Evolutionary conservation across 2,888 invertebrate species (phyloP).

Genomic region (Pelosia muscerda): DNA sequence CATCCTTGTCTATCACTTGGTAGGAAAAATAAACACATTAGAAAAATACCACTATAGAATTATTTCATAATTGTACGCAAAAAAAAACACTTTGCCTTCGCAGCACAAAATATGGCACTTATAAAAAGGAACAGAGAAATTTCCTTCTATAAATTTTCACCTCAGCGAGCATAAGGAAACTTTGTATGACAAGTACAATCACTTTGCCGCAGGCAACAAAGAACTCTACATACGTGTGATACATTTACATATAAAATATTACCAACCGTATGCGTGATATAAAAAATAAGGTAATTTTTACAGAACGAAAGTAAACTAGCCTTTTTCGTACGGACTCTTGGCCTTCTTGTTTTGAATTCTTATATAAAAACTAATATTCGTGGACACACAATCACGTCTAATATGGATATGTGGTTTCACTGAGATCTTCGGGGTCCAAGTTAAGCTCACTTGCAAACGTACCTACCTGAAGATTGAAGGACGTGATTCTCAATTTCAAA

Average conservation of each 20-base stretch:
- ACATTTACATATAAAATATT: constrained; percentile 13
- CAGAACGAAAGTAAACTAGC: not conserved
- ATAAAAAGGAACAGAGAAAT: not conserved
- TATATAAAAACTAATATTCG: not conserved
- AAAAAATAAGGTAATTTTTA: constrained; percentile 4
- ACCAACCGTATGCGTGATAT: not conserved
- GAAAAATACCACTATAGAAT: not conserved
- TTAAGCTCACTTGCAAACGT: too few species aligned
- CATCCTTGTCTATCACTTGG: too few species aligned
- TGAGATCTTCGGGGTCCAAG: too few species aligned
- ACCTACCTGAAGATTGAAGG: too few species aligned
- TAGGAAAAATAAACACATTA: too few species aligned
- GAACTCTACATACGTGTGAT: constrained; percentile 17
- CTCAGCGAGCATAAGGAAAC: constrained; percentile 10
- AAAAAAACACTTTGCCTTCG: not conserved
- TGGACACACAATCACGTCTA: not conserved
- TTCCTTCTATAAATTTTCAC: constrained; percentile 2
- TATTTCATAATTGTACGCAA: not conserved
- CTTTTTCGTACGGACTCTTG: constrained; percentile 4
- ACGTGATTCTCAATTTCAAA: too few species aligned
- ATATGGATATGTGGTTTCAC: too few species aligned
- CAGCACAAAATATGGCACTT: constrained; percentile 1
- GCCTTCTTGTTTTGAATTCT: not conserved
- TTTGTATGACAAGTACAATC: constrained; percentile 19
- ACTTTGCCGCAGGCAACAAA: constrained; percentile 19